phyloP scores from a whole-genome alignment of 1,140 invertebrate genomes.

The Dendroctonus ponderosae region DNA sequence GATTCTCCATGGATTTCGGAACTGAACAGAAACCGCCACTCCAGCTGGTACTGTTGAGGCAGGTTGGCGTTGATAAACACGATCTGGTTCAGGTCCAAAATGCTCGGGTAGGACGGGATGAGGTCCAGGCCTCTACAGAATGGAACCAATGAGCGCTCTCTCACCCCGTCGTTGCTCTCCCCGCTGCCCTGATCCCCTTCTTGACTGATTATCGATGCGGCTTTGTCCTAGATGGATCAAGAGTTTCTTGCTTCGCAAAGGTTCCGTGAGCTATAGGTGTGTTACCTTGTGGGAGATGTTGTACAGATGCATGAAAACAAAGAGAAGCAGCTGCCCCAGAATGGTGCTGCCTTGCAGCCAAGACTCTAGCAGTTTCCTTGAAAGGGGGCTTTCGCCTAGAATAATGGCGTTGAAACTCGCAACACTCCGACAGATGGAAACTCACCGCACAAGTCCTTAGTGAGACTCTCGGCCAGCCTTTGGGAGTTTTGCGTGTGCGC shows the following conservation, averaged over 20 bases:
- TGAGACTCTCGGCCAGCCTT: conserved; percentile 49
- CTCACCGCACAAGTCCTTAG: conserved; percentile 42
- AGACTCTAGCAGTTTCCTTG: conserved; percentile 42
- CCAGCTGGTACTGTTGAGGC: conserved; percentile 67
- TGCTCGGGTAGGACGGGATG: conserved; percentile 73
- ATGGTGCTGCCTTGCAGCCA: conserved; percentile 48
- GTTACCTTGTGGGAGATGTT: conserved; percentile 47
- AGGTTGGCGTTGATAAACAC: conserved; percentile 75
- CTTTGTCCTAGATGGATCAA: conserved; percentile 13
- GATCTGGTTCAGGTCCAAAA: conserved; percentile 73
- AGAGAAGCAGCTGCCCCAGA: conserved; percentile 46
- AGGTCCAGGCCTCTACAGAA: conserved; percentile 61
- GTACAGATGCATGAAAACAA: conserved; percentile 49
- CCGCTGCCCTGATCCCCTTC: conserved; percentile 8
- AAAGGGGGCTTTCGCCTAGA: conserved; percentile 40
- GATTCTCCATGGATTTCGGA: conserved; percentile 80
- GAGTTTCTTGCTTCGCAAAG: too few species aligned
- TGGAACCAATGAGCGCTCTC: conserved; percentile 57
- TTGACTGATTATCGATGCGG: conserved; percentile 9
- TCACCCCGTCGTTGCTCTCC: conserved; percentile 15
- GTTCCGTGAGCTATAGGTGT: too few species aligned
- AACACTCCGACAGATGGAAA: background rate
- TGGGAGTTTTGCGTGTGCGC: conserved; percentile 49
- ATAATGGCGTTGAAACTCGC: background rate
- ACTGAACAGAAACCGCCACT: conserved; percentile 82